A percentile compares a stretch with the other conserved stretches of the same genome.
These are phyloP conservation scores for Xestia xanthographa DNA, from an alignment of 2,888 invertebrate species.

Conservation along the genomic window DNA sequence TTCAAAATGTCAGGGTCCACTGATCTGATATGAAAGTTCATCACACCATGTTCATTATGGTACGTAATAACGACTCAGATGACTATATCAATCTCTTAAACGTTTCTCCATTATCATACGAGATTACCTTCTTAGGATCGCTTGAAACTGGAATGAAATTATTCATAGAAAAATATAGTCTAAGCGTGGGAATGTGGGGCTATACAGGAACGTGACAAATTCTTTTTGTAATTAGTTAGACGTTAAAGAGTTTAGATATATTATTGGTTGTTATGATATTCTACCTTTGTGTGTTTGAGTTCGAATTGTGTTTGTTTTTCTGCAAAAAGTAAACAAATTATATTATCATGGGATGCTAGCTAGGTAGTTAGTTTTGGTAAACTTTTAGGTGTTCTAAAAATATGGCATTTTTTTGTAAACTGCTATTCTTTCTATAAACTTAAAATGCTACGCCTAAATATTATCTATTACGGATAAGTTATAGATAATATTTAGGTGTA, in stretches of 20 bases:
- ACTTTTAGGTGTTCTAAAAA: not conserved
- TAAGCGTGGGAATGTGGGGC: conserved; percentile 55
- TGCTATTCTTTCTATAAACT: not conserved
- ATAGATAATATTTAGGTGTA: not conserved
- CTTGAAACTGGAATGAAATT: conserved; percentile 65
- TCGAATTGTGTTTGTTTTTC: not conserved
- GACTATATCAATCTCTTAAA: conserved; percentile 85
- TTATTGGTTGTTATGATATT: not conserved
- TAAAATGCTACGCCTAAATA: not conserved
- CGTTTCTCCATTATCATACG: conserved; percentile 82
- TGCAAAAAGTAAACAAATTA: not conserved
- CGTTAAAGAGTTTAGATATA: conserved; percentile 24
- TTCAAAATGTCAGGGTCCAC: conserved; percentile 86
- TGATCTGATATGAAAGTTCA: conserved; percentile 86
- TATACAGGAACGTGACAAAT: conserved; percentile 31
- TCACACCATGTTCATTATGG: conserved; percentile 87
- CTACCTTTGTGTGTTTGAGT: not conserved
- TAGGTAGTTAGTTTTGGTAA: not conserved
- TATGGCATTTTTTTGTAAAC: not conserved
- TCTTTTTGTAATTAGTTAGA: conserved; percentile 36
- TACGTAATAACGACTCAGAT: conserved; percentile 85
- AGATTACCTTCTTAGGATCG: conserved; percentile 68
- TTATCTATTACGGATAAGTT: not conserved
- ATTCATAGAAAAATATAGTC: conserved; percentile 61
- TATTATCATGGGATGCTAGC: no score